These are phyloP conservation scores for Clarias macrocephalus DNA, from an alignment of 2,113 vertebrate genomes.

Conservation along the genomic window DNA sequence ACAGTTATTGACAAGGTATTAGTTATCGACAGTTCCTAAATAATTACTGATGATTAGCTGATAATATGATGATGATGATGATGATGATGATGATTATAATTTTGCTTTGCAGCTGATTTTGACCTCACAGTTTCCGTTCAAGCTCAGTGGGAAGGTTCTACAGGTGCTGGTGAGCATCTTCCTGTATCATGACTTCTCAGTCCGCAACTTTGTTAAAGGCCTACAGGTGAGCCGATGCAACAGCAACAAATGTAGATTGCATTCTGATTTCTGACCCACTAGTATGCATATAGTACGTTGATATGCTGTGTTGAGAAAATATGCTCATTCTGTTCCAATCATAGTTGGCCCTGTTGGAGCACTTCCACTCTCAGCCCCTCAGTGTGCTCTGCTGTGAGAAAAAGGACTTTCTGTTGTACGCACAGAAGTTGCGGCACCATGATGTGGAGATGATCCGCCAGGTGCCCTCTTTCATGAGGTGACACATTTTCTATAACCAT, in stretches of 20 bases:
- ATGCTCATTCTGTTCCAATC: constrained; percentile 43
- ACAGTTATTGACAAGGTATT: constrained; percentile 90
- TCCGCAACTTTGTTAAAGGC: constrained; percentile 94
- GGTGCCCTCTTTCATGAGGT: constrained; percentile 91
- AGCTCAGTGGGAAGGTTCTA: constrained; percentile 85
- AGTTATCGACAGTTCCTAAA: not conserved
- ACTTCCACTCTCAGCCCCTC: constrained; percentile 87
- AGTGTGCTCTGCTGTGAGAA: constrained; percentile 87
- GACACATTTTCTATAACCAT: constrained; percentile 26
- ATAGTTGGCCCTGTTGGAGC: constrained; percentile 89
- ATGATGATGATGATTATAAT: not conserved
- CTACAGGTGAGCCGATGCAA: constrained; percentile 79
- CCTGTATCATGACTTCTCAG: constrained; percentile 96
- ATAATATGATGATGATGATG: not conserved
- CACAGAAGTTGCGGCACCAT: constrained; percentile 70
- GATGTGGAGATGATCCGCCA: constrained; percentile 85
- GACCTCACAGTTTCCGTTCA: constrained; percentile 83
- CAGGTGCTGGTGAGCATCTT: constrained; percentile 92
- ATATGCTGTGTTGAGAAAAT: not conserved
- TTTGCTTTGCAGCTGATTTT: constrained; percentile 80
- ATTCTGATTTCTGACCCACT: not conserved
- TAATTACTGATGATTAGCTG: no score
- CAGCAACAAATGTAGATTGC: not conserved
- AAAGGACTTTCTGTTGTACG: constrained; percentile 68
- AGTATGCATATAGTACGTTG: not conserved